Evolutionary conservation across 1,140 invertebrate species (phyloP), one percentile per base, ranked within the genome.

Genomic region (Bombyx mori): DNA sequence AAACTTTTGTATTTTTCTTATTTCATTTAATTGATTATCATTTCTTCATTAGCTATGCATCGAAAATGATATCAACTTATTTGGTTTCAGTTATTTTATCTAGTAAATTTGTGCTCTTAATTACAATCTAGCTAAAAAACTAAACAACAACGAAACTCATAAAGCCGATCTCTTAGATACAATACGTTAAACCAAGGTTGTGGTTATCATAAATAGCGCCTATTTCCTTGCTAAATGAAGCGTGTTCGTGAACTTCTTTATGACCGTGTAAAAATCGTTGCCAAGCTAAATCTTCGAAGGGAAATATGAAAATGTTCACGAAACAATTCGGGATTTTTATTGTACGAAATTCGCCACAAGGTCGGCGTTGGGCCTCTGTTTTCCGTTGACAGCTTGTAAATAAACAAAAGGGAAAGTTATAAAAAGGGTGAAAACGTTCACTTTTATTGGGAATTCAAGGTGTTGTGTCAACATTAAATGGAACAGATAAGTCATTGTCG

Each of bases 401-500:
- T 26, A 62, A 53, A 53, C 52, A 53, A 54, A 50, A 48, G 60
- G 45, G 52, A 57, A 57, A 57, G 56, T 47, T 52, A n/a, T 51
- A n/a, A 54, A 49, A 60, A 62, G 44, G 61, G 52, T 44, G 44
- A 54, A 54, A 62, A 58, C 52, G 51, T 60, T 55, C 52, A 54
- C 54, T 61, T 61, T 61, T 48, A 61, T 57, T 53, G 54, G 53
- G 51, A 61, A 57, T 62, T 4, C 57, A 56, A 48, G 7, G 44
- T 44, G 52, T 59, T 56, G 52, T 49, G 54, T 60, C 66, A 70
- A 68, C 63, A 72, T 57, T 65, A 68, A 72, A 67, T 60, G 61
- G 65, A 71, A 71, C 60, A 68, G 69, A 72, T 75, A 76, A 68
- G 61, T 61, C 55, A 60, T 43, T 57, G 66, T 62, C 55, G 56